Conservation (phyloP, 2,888 invertebrate genomes). For the Chrysopilus asiliformis region DNA sequence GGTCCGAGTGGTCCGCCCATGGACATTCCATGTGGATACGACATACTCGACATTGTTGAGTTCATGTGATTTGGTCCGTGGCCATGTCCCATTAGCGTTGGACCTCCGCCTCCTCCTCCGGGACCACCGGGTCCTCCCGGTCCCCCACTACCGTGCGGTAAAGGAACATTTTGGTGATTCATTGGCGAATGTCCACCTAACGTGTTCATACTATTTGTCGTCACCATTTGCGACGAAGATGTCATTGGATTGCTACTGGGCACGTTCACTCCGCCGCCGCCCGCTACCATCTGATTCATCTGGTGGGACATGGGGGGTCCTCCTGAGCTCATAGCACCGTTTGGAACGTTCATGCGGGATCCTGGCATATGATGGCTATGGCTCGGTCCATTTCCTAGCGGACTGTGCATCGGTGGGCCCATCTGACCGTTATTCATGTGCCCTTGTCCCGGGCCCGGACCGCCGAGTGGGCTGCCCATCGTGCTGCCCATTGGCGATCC, state of each 20-base stretch:
- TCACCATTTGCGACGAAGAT: constrained; percentile 13
- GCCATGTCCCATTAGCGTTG: constrained; percentile 14
- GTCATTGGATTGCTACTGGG: constrained; percentile 33
- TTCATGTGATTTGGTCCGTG: constrained; percentile 7
- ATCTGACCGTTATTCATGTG: constrained; percentile 49
- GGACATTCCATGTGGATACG: constrained; percentile 32
- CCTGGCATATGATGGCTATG: constrained; percentile 26
- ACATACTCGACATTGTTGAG: constrained; percentile 37
- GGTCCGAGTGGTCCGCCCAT: constrained; percentile 14
- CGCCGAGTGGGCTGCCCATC: constrained; percentile 54
- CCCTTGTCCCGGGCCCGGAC: constrained; percentile 24
- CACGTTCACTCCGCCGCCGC: constrained; percentile 38
- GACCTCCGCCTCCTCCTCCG: constrained; percentile 32
- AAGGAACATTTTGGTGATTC: constrained; percentile 36
- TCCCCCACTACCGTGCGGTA: constrained; percentile 38
- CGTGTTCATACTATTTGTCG: constrained; percentile 33
- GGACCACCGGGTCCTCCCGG: constrained; percentile 30
- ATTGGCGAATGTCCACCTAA: constrained; percentile 24
- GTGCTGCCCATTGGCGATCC: constrained; percentile 58
- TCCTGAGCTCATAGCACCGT: constrained; percentile 43
- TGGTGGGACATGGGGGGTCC: constrained; percentile 37
- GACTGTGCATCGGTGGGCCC: constrained; percentile 65
- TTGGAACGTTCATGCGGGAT: constrained; percentile 38
- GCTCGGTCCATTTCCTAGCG: constrained; percentile 49
- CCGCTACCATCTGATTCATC: constrained; percentile 41